A percentile compares a stretch with the other conserved stretches of the same genome.
These are phyloP conservation scores for Sphenopsis melanotis DNA, from an alignment of 2,797 vertebrate genomes.

Conservation along the genomic window DNA sequence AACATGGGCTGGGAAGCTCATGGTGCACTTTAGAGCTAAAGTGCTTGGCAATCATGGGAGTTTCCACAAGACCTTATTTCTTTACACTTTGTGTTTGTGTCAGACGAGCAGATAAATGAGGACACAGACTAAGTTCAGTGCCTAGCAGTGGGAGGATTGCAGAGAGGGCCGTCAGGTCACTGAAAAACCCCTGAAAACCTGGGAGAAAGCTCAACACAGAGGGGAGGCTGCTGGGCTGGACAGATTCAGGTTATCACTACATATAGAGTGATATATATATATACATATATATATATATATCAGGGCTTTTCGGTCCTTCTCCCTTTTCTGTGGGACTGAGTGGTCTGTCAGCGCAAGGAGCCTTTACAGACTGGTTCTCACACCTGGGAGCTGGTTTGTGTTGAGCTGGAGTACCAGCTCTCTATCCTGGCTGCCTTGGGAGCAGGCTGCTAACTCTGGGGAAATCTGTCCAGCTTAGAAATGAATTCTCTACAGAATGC, in stretches of 20 bases:
- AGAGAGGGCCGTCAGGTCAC: fast-evolving
- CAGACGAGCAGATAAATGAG: not conserved
- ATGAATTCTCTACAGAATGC: not conserved
- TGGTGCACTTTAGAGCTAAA: not conserved
- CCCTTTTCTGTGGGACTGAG: not conserved
- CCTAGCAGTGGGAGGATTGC: not conserved
- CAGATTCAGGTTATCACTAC: too few species aligned
- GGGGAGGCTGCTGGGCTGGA: not conserved
- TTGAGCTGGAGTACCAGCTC: not conserved
- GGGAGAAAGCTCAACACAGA: not conserved
- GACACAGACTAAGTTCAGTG: not conserved
- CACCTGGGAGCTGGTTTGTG: not conserved
- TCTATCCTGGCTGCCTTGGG: too few species aligned
- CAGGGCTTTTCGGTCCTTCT: not conserved
- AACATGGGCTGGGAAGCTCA: not conserved
- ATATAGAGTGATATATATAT: too few species aligned
- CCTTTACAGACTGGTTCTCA: not conserved
- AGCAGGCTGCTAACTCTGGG: not conserved
- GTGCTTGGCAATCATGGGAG: not conserved
- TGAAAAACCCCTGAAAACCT: not conserved
- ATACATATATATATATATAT: too few species aligned
- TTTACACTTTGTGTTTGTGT: not conserved
- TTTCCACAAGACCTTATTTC: not conserved
- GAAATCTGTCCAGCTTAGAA: not conserved
- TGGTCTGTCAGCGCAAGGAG: fast-evolving